Conservation (phyloP, 1,140 invertebrate genomes). For the Pseudomyrmex dendroicus region DNA sequence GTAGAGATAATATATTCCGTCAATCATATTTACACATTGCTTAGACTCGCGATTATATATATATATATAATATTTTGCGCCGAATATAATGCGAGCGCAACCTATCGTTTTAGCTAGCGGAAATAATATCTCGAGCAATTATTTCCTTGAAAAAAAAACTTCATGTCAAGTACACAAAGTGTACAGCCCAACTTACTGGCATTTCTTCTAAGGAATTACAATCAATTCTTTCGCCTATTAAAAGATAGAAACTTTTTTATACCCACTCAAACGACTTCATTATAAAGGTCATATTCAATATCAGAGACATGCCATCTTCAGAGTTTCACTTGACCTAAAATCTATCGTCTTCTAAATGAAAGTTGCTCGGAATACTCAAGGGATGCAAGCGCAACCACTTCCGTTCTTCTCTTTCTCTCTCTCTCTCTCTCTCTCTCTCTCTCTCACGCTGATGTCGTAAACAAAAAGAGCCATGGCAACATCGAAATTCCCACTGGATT, state of each 20-base stretch:
- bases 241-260: conserved; percentile 9
- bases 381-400: conserved; percentile 12
- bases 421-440: background rate
- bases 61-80: background rate
- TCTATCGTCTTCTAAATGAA: background rate
- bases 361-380: conserved; percentile 15
- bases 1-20: background rate
- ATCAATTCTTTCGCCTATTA: background rate
- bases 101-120: background rate
- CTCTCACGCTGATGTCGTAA: conserved; percentile 9
- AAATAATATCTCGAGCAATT: conserved; percentile 13
- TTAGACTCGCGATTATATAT: background rate
- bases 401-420: too few species aligned
- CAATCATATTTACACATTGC: background rate
- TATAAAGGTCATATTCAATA: conserved; percentile 36
- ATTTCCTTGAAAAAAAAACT: background rate
- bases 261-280: conserved; percentile 3
- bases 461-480: conserved; percentile 28
- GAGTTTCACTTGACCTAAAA: conserved; percentile 38
- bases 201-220: background rate
- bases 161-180: background rate
- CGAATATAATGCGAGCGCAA: background rate
- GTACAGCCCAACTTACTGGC: too few species aligned
- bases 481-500: conserved; percentile 23
- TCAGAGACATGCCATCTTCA: conserved; percentile 6